Evolutionary conservation across 2,888 invertebrate genomes (phyloP).

Genomic region (Phasia obesa): DNA sequence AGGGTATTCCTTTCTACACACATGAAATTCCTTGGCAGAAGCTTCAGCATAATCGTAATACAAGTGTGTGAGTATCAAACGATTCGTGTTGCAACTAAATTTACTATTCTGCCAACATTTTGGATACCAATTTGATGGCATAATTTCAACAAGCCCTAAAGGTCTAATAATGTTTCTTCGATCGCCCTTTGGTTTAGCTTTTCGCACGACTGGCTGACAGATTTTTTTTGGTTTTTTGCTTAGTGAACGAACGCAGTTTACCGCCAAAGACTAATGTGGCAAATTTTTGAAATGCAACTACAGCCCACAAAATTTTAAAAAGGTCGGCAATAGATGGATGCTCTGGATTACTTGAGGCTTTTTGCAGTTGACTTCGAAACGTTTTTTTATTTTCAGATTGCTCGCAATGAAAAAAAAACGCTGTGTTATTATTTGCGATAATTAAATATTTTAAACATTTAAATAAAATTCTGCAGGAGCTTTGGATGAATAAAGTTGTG

Average conservation of each 20-base stretch:
- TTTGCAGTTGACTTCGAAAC: too few relatives aligned
- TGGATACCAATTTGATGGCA: slow-evolving; percentile 82
- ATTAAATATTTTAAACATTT: too few relatives aligned
- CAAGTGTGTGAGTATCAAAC: slow-evolving; percentile 41
- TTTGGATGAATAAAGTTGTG: too few relatives aligned
- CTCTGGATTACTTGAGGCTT: not conserved
- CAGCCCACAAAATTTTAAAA: slow-evolving; percentile 52
- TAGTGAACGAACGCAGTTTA: not conserved
- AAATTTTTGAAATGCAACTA: slow-evolving; percentile 74
- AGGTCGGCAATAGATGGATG: not conserved
- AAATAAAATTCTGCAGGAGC: too few relatives aligned
- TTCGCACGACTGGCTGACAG: not conserved
- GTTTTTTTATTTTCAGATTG: too few relatives aligned
- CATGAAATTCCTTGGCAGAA: slow-evolving; percentile 7
- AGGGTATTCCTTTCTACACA: slow-evolving; percentile 7
- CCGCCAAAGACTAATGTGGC: slow-evolving; percentile 75
- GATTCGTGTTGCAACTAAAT: slow-evolving; percentile 63
- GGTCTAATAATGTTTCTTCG: slow-evolving; percentile 78
- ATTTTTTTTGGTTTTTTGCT: not conserved
- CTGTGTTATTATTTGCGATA: too few relatives aligned
- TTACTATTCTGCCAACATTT: slow-evolving; percentile 73
- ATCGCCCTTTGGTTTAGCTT: not conserved
- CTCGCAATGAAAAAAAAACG: too few relatives aligned
- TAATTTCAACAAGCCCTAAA: slow-evolving; percentile 81
- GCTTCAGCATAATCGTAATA: not conserved